A percentile compares a stretch with the other conserved stretches of the same genome.
Evolutionary conservation across 2,113 vertebrate species (phyloP).

Genomic region (Serilophus lunatus): DNA sequence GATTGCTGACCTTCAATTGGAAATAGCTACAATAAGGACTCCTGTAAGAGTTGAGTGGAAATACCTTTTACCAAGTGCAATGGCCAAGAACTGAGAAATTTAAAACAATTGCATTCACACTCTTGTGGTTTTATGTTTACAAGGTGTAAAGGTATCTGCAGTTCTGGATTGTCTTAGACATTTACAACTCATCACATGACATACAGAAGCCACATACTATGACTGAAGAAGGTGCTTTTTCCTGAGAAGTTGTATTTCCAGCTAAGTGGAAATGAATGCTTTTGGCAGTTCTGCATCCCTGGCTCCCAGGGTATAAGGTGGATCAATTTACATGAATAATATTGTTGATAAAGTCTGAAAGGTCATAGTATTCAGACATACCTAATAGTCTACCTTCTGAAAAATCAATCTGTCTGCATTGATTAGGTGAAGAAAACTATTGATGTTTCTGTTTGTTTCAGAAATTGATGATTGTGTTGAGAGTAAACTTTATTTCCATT

Average conservation of each 20-base stretch:
- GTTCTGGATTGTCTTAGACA: slow-evolving; percentile 1
- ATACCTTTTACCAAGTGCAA: slow-evolving; percentile 12
- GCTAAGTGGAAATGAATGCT: background rate
- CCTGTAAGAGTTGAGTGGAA: background rate
- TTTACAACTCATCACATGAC: background rate
- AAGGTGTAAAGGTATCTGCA: background rate
- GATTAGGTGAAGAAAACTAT: background rate
- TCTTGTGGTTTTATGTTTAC: slow-evolving; percentile 9
- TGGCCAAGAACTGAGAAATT: slow-evolving; percentile 30
- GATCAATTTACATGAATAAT: slow-evolving; percentile 38
- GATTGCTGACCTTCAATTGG: background rate
- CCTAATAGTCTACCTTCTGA: background rate
- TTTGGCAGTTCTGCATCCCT: slow-evolving; percentile 2
- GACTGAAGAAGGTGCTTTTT: background rate
- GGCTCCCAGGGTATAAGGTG: background rate
- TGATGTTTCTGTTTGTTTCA: slow-evolving; percentile 10
- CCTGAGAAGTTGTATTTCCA: background rate
- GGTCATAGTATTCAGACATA: background rate
- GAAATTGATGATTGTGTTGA: background rate
- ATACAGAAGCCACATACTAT: background rate
- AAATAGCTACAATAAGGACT: background rate
- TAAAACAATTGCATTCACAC: slow-evolving; percentile 23
- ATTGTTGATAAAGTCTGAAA: slow-evolving; percentile 29
- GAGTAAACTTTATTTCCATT: background rate
- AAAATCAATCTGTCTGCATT: slow-evolving; percentile 27